A percentile compares a stretch with the other conserved stretches of the same genome.
Conservation (phyloP, 2,888 invertebrate species). For the Falcaria lacertinaria region DNA sequence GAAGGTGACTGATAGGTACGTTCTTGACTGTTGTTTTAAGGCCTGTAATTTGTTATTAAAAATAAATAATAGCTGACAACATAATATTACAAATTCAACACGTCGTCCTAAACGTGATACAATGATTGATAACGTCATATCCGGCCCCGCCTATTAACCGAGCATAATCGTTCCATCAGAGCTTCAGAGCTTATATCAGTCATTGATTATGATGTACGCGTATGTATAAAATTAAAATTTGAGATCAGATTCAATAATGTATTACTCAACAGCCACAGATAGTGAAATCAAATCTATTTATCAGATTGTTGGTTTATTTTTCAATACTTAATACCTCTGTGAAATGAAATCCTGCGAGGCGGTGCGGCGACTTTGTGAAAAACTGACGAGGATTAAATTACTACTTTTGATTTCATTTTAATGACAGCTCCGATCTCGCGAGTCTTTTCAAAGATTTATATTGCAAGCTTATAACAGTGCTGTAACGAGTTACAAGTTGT, state of each 20-base stretch:
- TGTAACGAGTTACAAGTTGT: constrained; percentile 15
- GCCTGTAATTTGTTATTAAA: no score
- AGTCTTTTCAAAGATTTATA: constrained; percentile 30
- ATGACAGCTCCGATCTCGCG: constrained; percentile 43
- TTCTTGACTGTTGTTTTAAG: no score
- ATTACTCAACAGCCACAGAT: constrained; percentile 18
- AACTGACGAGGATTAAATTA: constrained; percentile 50
- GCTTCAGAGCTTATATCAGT: background rate
- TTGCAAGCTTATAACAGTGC: constrained; percentile 22
- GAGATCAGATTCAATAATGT: constrained; percentile 10
- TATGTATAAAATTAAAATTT: constrained; percentile 2
- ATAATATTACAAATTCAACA: background rate
- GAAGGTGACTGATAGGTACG: no score
- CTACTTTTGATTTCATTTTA: constrained; percentile 61
- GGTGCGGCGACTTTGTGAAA: constrained; percentile 32
- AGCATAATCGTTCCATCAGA: background rate
- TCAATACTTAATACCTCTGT: constrained; percentile 31
- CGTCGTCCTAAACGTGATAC: background rate
- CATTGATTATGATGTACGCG: background rate
- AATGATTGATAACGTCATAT: background rate
- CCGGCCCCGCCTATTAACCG: background rate
- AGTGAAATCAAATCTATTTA: constrained; percentile 30
- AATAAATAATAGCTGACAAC: background rate
- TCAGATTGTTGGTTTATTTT: constrained; percentile 25
- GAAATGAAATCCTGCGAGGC: constrained; percentile 38